These are phyloP conservation scores for Elmis aenea DNA, from an alignment of 2,888 invertebrate species.

Conservation along the genomic window DNA sequence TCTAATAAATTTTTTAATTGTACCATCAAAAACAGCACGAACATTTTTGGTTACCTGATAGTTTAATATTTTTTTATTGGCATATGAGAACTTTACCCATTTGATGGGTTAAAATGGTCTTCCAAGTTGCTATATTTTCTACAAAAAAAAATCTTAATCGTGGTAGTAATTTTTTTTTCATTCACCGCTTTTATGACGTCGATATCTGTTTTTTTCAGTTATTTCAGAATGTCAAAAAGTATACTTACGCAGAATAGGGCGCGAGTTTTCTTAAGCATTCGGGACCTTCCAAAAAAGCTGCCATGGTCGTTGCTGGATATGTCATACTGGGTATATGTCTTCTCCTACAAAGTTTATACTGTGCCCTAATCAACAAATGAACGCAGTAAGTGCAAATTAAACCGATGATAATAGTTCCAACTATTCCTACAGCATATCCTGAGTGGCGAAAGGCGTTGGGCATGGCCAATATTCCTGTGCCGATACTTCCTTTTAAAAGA, in stretches of 20 bases:
- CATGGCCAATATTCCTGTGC: slow-evolving; percentile 89
- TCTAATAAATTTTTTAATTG: too few species aligned
- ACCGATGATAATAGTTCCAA: slow-evolving; percentile 81
- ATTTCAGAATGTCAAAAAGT: too few species aligned
- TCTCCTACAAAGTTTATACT: slow-evolving; percentile 59
- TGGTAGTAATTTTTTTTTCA: too few species aligned
- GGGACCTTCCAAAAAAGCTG: slow-evolving; percentile 68
- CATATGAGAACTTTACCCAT: too few species aligned
- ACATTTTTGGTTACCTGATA: too few species aligned
- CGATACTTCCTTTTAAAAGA: slow-evolving; percentile 82
- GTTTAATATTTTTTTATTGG: too few species aligned
- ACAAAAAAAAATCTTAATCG: too few species aligned
- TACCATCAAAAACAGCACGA: too few species aligned
- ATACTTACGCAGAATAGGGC: slow-evolving; percentile 61
- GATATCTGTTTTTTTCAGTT: too few species aligned
- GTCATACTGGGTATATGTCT: slow-evolving; percentile 55
- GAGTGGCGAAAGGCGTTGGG: slow-evolving; percentile 81
- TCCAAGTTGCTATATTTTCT: too few species aligned
- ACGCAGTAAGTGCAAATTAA: slow-evolving; percentile 91
- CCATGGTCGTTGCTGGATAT: slow-evolving; percentile 77
- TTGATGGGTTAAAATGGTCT: too few species aligned
- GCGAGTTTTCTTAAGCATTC: slow-evolving; percentile 57
- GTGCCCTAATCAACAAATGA: slow-evolving; percentile 73
- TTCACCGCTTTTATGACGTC: too few species aligned
- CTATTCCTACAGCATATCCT: slow-evolving; percentile 72